Base-by-base conservation (phyloP, 2,888 invertebrate genomes). In the Cephalotes varians region DNA sequence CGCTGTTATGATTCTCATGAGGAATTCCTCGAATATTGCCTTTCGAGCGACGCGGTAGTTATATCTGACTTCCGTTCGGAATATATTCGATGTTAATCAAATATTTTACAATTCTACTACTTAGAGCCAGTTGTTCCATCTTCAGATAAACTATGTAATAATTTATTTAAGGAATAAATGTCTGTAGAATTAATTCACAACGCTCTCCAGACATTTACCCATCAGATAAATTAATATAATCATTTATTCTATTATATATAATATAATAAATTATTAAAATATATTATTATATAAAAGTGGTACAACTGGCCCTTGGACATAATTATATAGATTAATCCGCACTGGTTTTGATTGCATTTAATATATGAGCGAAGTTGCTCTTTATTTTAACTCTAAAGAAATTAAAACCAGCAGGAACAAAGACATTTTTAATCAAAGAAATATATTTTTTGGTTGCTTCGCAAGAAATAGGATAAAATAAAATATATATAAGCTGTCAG, bases 1-100 rank as follows among this genome's bases (percentile, higher is more conserved):
- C 79, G 81, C 89, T 79, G 76, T 69, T 84, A 47, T 64, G 83
- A 85, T 71, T 85, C 79, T 87, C 69, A 47, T 44, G 62, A 64
- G 71, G 40, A 71, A 67, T 74, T n/a, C 44, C 64, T 31, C 40
- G 74, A 64, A 67, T 15, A 67, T 74, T 79, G 74, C 72, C 56
- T 47, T 12, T 25, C n/a, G 37, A 51, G 34, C 28, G 56, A 49
- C 49, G 37, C 51, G 31, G n/a, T 47, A 9, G 25, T 44, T 44
- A 4, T 60, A 81, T 83, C 51, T 60, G 47, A 77, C 67, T 85
- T 76, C 76, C 76, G 76, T 40, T 65, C 5, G n/a, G 21, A 44
- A 44, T 25, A 12, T 49, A 3, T 65, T 49, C 28, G 37, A n/a
- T 34, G 51, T 76, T 51, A 37, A 49, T 65, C 28, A 37, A 37